Evolutionary conservation across 2,113 vertebrate species (phyloP).

Genomic region (Progne subis): DNA sequence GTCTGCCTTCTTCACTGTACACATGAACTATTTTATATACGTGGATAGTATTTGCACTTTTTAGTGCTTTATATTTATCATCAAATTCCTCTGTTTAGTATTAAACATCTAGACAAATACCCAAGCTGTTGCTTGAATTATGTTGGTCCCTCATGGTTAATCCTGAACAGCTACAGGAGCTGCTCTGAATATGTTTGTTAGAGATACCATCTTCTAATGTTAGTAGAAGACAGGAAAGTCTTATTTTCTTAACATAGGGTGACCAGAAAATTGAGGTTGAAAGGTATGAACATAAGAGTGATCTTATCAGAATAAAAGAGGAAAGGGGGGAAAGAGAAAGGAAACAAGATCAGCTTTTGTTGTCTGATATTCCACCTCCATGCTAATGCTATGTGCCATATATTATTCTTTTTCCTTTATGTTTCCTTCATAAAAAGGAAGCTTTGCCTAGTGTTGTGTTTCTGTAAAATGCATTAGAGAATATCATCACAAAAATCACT

Average conservation of each 20-base stretch:
- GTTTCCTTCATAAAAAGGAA: conserved; percentile 50
- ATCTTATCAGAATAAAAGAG: background rate
- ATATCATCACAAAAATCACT: conserved; percentile 45
- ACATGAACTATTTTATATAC: background rate
- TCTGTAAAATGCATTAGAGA: conserved; percentile 40
- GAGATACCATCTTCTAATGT: background rate
- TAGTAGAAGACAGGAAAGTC: background rate
- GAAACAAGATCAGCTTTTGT: background rate
- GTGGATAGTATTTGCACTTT: background rate
- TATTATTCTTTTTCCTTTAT: conserved; percentile 28
- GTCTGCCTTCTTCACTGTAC: background rate
- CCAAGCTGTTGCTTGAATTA: background rate
- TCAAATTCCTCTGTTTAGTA: background rate
- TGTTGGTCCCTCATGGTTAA: background rate
- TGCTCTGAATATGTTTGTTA: background rate
- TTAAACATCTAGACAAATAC: background rate
- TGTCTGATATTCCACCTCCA: background rate
- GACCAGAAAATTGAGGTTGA: background rate
- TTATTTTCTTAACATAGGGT: background rate
- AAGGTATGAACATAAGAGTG: background rate
- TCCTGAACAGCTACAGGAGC: background rate
- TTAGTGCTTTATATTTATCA: background rate
- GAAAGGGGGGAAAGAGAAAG: background rate
- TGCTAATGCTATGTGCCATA: background rate
- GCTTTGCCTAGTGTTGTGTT: background rate